phyloP scores from a whole-genome alignment of 2,888 invertebrate species.

The Plebejus anna region DNA sequence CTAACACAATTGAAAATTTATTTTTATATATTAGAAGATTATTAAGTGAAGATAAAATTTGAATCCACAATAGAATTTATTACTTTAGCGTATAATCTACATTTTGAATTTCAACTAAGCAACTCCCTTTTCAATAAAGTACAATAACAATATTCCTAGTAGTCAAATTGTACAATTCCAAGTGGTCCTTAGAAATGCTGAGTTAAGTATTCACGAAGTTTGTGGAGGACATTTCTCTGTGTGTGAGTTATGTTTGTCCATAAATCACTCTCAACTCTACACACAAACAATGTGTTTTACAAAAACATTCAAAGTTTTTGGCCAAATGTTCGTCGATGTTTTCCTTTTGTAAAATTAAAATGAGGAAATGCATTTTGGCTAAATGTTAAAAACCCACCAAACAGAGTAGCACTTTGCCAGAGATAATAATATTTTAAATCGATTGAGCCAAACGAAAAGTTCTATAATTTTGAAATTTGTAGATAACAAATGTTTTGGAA shows the following conservation, averaged over 20 bases:
- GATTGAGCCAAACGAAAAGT: too few relatives aligned
- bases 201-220: conserved; percentile 5
- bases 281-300: conserved; percentile 4
- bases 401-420: too few relatives aligned
- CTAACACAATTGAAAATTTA: too few relatives aligned
- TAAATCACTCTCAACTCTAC: conserved; percentile 2
- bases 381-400: too few relatives aligned
- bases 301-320: conserved; percentile 3
- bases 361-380: neutral
- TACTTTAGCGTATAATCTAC: neutral
- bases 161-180: conserved; percentile 8
- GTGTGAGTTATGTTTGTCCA: neutral
- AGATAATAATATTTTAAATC: too few relatives aligned
- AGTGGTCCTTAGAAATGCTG: neutral
- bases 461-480: too few relatives aligned
- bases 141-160: neutral
- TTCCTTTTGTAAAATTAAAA: neutral
- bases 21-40: too few relatives aligned
- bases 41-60: too few relatives aligned
- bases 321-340: neutral
- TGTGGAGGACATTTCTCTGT: neutral
- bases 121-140: neutral
- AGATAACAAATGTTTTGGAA: too few relatives aligned
- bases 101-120: neutral
- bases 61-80: neutral